Evolutionary conservation across 2,888 invertebrate genomes (phyloP), one percentile per base, ranked within the genome.

Genomic region (Catonia carolina): DNA sequence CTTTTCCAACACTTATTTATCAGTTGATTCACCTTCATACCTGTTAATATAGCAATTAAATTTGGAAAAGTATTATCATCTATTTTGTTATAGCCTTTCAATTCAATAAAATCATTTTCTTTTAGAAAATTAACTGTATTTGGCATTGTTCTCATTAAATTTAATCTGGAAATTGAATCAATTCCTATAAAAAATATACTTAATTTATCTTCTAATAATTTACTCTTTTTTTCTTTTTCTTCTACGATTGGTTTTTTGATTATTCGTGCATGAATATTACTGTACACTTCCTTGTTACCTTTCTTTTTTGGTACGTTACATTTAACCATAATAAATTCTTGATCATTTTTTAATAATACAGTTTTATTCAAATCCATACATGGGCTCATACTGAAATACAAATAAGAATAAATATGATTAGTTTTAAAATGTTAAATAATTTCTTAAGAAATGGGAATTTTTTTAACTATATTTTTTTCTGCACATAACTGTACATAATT

Each of bases 11-110:
- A 67, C 0, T 58, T 59, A 45, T 56, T 58, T 22, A 53, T 54
- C 27, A 67, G 35, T 41, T 66, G 66, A 1, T 45, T 53, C 4
- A 62, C 48, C 15, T 56, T 80, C 61, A 79, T 76, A 1, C 93
- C 94, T 0, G 86, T 83, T 12, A 89, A 74, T 42, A 87, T 77
- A 0, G 92, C 89, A 79, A 92, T 85, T 50, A 95, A 72, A 72
- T 95, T 96, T 0, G 94, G 91, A 68, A 88, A 90, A 0, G 93
- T 94, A 67, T 94, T 94, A 68, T 93, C 93, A 6, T 83, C 90
- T 60, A 89, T 80, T 80, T 89, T 80, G 62, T 78, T 79, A 70
- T 89, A 91, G 1, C 88, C 92, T 63, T 82, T 78, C 69, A 86
- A 77, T 59, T 83, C 82, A 41, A 86, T 73, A 79, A 87, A 89